A percentile compares a stretch with the other conserved stretches of the same genome.
Evolutionary conservation across 2,797 vertebrate genomes (phyloP).

Genomic region (Coccyzus lansbergi): DNA sequence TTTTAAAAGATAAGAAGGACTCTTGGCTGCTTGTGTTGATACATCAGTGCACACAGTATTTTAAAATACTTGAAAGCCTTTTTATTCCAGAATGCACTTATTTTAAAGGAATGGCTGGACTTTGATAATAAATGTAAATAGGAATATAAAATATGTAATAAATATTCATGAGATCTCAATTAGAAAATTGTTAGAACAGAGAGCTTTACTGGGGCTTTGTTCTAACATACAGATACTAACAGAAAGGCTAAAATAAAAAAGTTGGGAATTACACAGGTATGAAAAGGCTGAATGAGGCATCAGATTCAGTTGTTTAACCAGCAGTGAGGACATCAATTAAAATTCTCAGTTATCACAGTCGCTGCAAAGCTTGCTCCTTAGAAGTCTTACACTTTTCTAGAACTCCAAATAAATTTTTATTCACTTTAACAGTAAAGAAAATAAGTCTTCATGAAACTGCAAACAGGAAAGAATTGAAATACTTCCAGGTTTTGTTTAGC

Average conservation of each 20-base stretch:
- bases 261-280: neutral
- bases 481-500: neutral
- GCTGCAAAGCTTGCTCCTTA: neutral
- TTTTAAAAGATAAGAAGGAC: too few relatives aligned
- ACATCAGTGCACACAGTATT: too few relatives aligned
- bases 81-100: too few relatives aligned
- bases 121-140: neutral
- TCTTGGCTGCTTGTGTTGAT: too few relatives aligned
- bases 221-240: neutral
- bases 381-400: neutral
- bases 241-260: neutral
- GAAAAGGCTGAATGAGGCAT: neutral
- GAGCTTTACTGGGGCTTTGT: neutral
- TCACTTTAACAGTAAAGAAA: neutral
- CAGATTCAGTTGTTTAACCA: neutral
- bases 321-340: neutral
- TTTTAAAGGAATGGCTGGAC: neutral
- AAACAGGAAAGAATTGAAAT: neutral
- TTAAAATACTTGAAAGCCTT: too few relatives aligned
- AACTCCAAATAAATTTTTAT: neutral
- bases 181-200: neutral
- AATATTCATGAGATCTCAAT: neutral
- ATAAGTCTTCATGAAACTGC: neutral
- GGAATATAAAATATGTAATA: neutral
- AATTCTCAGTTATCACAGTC: neutral